phyloP scores from a whole-genome alignment of 2,797 vertebrate species.

The Microctenopoma steveboyesi region DNA sequence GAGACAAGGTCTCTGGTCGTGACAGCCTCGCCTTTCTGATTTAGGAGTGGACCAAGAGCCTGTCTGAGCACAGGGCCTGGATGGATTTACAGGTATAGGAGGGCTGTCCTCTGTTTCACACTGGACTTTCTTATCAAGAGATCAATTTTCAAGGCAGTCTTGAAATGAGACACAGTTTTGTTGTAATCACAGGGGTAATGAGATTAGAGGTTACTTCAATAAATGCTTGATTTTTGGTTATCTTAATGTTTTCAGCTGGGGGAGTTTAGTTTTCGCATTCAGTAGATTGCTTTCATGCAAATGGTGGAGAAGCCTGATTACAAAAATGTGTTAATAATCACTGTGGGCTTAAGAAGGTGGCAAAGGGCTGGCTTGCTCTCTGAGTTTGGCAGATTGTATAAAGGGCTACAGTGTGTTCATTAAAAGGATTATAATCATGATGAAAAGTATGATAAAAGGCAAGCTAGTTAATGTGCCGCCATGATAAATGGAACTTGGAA shows the following conservation, averaged over 20 bases:
- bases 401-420: constrained; percentile 45
- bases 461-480: constrained; percentile 4
- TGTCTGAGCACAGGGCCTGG: constrained; percentile 56
- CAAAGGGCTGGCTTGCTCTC: constrained; percentile 32
- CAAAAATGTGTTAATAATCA: constrained; percentile 65
- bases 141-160: constrained; percentile 50
- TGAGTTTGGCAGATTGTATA: constrained; percentile 41
- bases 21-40: constrained; percentile 70
- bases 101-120: constrained; percentile 40
- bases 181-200: constrained; percentile 57
- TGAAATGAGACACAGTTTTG: constrained; percentile 40
- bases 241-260: constrained; percentile 51
- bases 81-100: constrained; percentile 61
- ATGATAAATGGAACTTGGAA: constrained; percentile 25
- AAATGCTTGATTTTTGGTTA: constrained; percentile 39
- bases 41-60: constrained; percentile 64
- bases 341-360: constrained; percentile 53
- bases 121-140: constrained; percentile 39
- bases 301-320: constrained; percentile 48
- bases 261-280: constrained; percentile 56
- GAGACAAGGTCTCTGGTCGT: constrained; percentile 64
- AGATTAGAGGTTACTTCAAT: constrained; percentile 59
- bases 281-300: constrained; percentile 62
- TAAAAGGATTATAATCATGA: constrained; percentile 52
- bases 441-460: constrained; percentile 38